A percentile compares a stretch with the other conserved stretches of the same genome.
These are phyloP conservation scores for Zeus faber DNA, from an alignment of 2,113 vertebrate genomes.

Conservation along the genomic window DNA sequence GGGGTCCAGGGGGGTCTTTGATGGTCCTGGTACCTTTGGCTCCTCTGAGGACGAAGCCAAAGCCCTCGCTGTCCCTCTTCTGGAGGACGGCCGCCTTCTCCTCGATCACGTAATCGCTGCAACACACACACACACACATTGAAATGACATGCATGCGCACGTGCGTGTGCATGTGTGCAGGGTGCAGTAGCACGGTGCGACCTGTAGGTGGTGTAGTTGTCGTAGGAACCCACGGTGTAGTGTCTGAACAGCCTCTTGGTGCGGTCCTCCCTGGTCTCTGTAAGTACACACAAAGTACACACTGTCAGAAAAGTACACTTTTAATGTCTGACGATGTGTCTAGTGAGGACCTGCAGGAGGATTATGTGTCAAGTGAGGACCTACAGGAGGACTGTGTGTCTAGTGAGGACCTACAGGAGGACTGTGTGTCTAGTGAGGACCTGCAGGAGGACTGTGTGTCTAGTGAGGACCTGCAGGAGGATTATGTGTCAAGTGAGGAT, in stretches of 20 bases:
- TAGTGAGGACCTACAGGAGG: too few relatives aligned
- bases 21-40: slow-evolving; percentile 63
- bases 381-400: too few relatives aligned
- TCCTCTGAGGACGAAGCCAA: slow-evolving; percentile 71
- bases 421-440: too few relatives aligned
- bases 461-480: too few relatives aligned
- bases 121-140: slow-evolving; percentile 6
- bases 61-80: slow-evolving; percentile 72
- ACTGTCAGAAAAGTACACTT: background rate
- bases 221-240: slow-evolving; percentile 91
- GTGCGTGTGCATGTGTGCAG: too few relatives aligned
- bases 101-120: slow-evolving; percentile 71
- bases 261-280: slow-evolving; percentile 90
- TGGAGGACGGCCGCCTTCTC: slow-evolving; percentile 70
- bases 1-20: too few relatives aligned
- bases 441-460: too few relatives aligned
- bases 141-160: background rate
- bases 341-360: too few relatives aligned
- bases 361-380: too few relatives aligned
- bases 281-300: slow-evolving; percentile 15
- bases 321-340: too few relatives aligned
- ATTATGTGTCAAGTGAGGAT: too few relatives aligned
- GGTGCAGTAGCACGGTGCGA: slow-evolving; percentile 31
- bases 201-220: slow-evolving; percentile 94
- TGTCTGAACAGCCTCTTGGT: slow-evolving; percentile 92